Evolutionary conservation across 1,140 invertebrate species (phyloP), one percentile per base, ranked within the genome.

Genomic region (Antheraea pernyi): DNA sequence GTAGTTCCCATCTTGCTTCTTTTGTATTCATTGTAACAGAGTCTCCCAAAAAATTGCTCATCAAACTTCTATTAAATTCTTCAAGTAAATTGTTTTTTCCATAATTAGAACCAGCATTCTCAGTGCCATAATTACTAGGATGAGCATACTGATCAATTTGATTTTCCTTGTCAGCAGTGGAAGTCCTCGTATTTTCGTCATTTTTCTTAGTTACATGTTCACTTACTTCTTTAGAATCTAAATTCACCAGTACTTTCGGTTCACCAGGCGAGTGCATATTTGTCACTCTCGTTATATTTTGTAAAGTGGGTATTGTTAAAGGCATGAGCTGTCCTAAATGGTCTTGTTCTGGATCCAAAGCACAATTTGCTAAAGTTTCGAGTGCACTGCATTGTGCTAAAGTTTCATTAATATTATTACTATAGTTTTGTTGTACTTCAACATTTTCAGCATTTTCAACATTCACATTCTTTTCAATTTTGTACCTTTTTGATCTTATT

Each of bases 1-100:
- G 82, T 7, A 93, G 74, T 70, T 93, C 92, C 86, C 88, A 92
- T 65, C 89, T 73, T 3, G 89, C 94, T 77, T 95, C 94, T 69
- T 94, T 95, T 0, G 94, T 95, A 70, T 95, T 94, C 3, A 94
- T 93, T 36, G 94, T 95, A 48, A 95, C 91, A 60, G 91, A 92
- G 75, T 92, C 92, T 39, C 83, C 86, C 19, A 91, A 80, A 6
- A 93, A 72, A 71, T 92, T 91, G 4, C 86, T 82, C 87, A 93
- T 85, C 46, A 93, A 72, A 79, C 92, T 93, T 72, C 86, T 85
- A 77, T 93, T 91, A 70, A 93, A 93, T 65, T 93, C 91, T 59
- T 91, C 91, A 81, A 91, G 84, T 39, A 92, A 79, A 81, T 92
- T 92, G 68, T 89, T 91, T 75, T 87, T 92, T 0, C 68, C 82